These are phyloP conservation scores for Cololabis saira DNA, from an alignment of 2,113 vertebrate genomes.

Conservation along the genomic window DNA sequence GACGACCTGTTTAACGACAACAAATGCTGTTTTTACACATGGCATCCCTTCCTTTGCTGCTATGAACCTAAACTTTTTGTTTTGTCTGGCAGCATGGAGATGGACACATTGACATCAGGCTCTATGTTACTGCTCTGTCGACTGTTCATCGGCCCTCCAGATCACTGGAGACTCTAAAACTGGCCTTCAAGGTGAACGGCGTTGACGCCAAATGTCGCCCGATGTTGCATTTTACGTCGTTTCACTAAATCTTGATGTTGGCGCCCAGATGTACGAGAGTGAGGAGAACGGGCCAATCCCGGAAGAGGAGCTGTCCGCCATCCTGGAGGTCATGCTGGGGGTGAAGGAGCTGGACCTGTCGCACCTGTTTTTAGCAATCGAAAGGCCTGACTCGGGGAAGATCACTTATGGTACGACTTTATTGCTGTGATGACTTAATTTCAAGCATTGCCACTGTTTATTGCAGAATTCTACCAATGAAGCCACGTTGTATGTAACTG, in stretches of 20 bases:
- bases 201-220: not conserved
- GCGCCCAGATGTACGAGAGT: constrained; percentile 86
- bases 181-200: constrained; percentile 88
- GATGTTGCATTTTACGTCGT: not conserved
- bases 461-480: not conserved
- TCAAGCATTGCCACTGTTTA: not conserved
- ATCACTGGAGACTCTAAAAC: constrained; percentile 89
- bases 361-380: constrained; percentile 81
- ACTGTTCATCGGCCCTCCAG: constrained; percentile 87
- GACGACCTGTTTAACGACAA: no score
- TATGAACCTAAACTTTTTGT: not conserved
- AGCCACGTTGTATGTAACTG: constrained; percentile 23
- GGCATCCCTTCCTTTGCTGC: not conserved
- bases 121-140: constrained; percentile 88
- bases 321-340: constrained; percentile 89
- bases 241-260: not conserved
- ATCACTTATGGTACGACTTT: constrained; percentile 87
- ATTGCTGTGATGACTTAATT: not conserved
- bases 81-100: constrained; percentile 77
- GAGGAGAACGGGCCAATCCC: constrained; percentile 75
- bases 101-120: constrained; percentile 86
- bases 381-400: constrained; percentile 68
- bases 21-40: no score
- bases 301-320: constrained; percentile 80
- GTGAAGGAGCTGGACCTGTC: constrained; percentile 85